A percentile compares a stretch with the other conserved stretches of the same genome.
Evolutionary conservation across 1,140 invertebrate species (phyloP).

Genomic region (Holotrichia oblita): DNA sequence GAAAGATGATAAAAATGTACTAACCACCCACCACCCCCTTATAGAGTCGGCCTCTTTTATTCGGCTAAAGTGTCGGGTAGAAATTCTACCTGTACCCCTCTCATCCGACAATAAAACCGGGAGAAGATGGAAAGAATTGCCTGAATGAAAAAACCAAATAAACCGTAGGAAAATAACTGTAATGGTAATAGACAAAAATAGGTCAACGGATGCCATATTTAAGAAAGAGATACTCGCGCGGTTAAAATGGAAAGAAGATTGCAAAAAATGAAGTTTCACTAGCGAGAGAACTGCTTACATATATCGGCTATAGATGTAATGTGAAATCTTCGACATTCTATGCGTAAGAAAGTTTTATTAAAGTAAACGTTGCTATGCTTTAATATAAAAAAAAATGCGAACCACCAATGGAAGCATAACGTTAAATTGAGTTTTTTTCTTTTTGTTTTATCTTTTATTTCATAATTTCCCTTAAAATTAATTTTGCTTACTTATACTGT

Average conservation of each 20-base stretch:
- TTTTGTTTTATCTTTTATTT: neutral
- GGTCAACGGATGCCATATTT: conserved; percentile 28
- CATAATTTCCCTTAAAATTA: conserved; percentile 21
- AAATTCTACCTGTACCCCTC: conserved; percentile 19
- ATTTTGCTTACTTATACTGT: neutral
- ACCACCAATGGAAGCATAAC: neutral
- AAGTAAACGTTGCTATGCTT: neutral
- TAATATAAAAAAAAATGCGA: neutral
- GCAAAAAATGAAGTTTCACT: conserved; percentile 27
- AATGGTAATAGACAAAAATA: conserved; percentile 14
- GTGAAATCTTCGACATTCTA: conserved; percentile 16
- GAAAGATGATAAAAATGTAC: neutral
- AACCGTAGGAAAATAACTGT: conserved; percentile 29
- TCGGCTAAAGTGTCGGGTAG: conserved; percentile 31
- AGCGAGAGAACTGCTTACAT: neutral
- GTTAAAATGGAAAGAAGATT: neutral
- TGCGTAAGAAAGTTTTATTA: conserved; percentile 15
- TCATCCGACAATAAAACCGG: neutral
- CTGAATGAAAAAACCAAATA: conserved; percentile 1
- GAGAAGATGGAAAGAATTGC: neutral
- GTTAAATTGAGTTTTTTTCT: neutral
- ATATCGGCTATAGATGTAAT: neutral
- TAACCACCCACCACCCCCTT: conserved; percentile 22
- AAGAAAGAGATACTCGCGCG: neutral
- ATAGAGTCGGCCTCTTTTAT: neutral